A percentile compares a stretch with the other conserved stretches of the same genome.
Conservation (phyloP, 2,888 invertebrate genomes). For the Podotricha telesiphe region DNA sequence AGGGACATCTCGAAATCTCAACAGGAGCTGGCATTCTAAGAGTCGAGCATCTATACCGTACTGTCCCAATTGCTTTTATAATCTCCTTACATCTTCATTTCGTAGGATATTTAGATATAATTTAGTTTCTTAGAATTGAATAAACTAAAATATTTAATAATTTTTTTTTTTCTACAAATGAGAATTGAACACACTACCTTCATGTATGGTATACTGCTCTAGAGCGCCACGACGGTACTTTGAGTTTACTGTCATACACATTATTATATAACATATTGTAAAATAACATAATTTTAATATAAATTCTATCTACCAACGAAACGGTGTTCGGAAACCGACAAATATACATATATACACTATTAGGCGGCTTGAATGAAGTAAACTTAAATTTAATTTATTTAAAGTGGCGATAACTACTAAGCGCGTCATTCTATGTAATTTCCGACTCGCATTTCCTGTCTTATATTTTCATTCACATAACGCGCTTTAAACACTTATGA, state of each 20-base stretch:
- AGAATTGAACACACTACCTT: too few relatives aligned
- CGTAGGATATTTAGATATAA: background rate
- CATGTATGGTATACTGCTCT: background rate
- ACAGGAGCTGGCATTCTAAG: too few relatives aligned
- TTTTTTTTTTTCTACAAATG: too few relatives aligned
- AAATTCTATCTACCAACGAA: background rate
- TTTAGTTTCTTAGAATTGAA: too few relatives aligned
- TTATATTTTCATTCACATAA: slow-evolving; percentile 24
- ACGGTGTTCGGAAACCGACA: background rate
- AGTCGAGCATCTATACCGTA: too few relatives aligned
- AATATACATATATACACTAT: background rate
- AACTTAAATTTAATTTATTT: slow-evolving; percentile 27
- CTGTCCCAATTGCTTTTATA: background rate
- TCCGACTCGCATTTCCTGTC: slow-evolving; percentile 35
- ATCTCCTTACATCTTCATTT: background rate
- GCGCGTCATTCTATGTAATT: slow-evolving; percentile 30
- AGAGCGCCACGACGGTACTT: background rate
- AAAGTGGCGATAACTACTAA: slow-evolving; percentile 28
- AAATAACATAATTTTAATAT: background rate
- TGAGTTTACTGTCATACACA: too few relatives aligned
- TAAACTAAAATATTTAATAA: too few relatives aligned
- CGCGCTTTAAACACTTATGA: too few relatives aligned
- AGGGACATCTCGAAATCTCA: too few relatives aligned
- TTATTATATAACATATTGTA: background rate
- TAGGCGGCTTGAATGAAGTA: background rate